These are phyloP conservation scores for Saturnia japonica DNA, from an alignment of 2,888 invertebrate genomes.

Conservation along the genomic window DNA sequence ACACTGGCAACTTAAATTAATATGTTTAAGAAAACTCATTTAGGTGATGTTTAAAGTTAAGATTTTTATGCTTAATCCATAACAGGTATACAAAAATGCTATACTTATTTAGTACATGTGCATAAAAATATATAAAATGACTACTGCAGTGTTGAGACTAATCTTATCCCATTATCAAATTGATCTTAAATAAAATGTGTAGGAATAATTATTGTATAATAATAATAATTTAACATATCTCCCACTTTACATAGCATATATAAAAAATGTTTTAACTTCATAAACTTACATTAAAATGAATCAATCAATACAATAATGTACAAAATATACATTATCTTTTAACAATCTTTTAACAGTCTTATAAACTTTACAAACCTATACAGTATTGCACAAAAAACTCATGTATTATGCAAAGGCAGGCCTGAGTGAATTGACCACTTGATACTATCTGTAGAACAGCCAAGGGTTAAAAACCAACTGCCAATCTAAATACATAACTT, in stretches of 20 bases:
- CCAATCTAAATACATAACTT: constrained; percentile 1
- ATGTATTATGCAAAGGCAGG: constrained; percentile 27
- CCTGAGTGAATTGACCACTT: constrained; percentile 7
- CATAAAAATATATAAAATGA: constrained; percentile 2
- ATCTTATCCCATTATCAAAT: neutral
- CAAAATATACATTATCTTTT: constrained; percentile 76
- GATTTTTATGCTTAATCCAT: neutral
- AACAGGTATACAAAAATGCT: constrained; percentile 2
- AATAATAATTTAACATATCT: constrained; percentile 56
- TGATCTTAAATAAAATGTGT: constrained; percentile 1
- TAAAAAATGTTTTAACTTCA: constrained; percentile 54
- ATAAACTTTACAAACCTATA: constrained; percentile 76
- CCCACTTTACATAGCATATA: constrained; percentile 38
- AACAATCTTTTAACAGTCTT: constrained; percentile 81
- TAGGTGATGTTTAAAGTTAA: neutral
- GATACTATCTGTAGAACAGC: neutral
- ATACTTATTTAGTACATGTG: neutral
- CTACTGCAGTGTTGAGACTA: neutral
- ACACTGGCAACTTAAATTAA: neutral
- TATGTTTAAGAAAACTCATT: too few relatives aligned
- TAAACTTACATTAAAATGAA: constrained; percentile 67
- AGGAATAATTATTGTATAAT: constrained; percentile 33
- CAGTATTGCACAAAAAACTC: constrained; percentile 70
- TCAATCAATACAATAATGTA: constrained; percentile 73
- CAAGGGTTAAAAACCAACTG: neutral